Evolutionary conservation across 92 coral and sea anemone species (phyloP).

Genomic region (Heteractis magnifica): DNA sequence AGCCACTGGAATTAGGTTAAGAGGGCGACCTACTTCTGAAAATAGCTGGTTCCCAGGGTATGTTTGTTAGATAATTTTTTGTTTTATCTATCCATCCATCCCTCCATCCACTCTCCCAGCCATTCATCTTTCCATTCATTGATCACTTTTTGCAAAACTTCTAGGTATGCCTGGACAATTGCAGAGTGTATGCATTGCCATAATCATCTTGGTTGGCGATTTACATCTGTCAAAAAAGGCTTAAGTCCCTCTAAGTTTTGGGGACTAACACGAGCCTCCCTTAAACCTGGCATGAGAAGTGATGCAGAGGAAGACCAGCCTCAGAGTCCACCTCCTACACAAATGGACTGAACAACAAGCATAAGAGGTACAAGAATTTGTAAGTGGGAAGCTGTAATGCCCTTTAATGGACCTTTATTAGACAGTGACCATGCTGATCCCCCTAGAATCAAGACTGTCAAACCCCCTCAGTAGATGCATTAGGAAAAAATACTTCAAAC

Average conservation of each 20-base stretch:
- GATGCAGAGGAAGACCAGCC: constrained; percentile 40
- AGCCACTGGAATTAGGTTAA: constrained; percentile 75
- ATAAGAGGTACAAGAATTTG: not conserved
- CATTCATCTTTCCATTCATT: not conserved
- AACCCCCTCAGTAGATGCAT: too few species aligned
- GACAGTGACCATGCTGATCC: too few species aligned
- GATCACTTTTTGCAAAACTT: not conserved
- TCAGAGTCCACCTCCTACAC: constrained; percentile 3
- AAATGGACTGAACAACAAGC: not conserved
- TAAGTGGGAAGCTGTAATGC: too few species aligned
- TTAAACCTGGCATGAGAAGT: constrained; percentile 77
- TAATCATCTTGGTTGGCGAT: constrained; percentile 94
- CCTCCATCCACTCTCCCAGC: not conserved
- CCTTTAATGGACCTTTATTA: too few species aligned
- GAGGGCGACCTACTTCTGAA: constrained; percentile 85
- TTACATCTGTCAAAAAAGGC: constrained; percentile 89
- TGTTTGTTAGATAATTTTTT: constrained; percentile 24
- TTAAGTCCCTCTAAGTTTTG: constrained; percentile 89
- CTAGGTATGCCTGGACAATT: constrained; percentile 97
- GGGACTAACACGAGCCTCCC: constrained; percentile 94
- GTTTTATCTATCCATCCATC: not conserved
- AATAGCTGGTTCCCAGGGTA: constrained; percentile 99
- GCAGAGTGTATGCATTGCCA: constrained; percentile 93
- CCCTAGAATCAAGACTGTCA: too few species aligned
- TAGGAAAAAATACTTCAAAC: too few species aligned